phyloP scores from a whole-genome alignment of 1,140 invertebrate genomes.

The Pentalonia nigronervosa region DNA sequence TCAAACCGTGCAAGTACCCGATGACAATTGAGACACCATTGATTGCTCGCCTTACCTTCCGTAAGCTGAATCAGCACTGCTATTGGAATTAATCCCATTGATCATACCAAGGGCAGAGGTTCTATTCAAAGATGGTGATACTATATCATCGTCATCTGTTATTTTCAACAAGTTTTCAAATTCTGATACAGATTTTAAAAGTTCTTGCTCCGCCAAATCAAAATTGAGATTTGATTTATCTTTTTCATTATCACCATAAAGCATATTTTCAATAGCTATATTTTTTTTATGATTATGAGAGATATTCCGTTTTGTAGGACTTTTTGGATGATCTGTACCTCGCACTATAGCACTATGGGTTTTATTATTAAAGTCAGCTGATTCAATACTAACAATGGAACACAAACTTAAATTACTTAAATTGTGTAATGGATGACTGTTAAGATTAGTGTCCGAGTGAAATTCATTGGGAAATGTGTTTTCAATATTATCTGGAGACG shows the following conservation, averaged over 20 bases:
- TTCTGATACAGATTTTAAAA: constrained; percentile 62
- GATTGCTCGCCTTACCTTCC: constrained; percentile 51
- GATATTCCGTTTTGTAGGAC: not conserved
- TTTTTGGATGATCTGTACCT: not conserved
- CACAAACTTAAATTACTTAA: constrained; percentile 66
- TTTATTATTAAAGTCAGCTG: constrained; percentile 57
- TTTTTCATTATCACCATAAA: constrained; percentile 53
- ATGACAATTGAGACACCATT: constrained; percentile 34
- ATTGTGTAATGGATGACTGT: constrained; percentile 61
- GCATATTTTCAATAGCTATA: constrained; percentile 50
- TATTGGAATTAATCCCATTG: constrained; percentile 37
- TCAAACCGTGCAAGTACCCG: constrained; percentile 51
- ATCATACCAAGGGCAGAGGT: constrained; percentile 42
- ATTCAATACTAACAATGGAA: constrained; percentile 64
- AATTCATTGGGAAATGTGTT: constrained; percentile 9
- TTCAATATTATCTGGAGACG: constrained; percentile 48
- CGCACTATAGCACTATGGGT: constrained; percentile 21
- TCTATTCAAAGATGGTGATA: constrained; percentile 49
- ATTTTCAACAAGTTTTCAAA: constrained; percentile 61
- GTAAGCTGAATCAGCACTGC: constrained; percentile 51
- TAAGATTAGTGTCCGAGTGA: constrained; percentile 43
- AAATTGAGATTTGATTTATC: constrained; percentile 40
- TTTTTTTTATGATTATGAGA: constrained; percentile 50
- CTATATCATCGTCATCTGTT: constrained; percentile 48
- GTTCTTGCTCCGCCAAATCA: constrained; percentile 61